phyloP scores from a whole-genome alignment of 2,888 invertebrate species.

The Pecten maximus region DNA sequence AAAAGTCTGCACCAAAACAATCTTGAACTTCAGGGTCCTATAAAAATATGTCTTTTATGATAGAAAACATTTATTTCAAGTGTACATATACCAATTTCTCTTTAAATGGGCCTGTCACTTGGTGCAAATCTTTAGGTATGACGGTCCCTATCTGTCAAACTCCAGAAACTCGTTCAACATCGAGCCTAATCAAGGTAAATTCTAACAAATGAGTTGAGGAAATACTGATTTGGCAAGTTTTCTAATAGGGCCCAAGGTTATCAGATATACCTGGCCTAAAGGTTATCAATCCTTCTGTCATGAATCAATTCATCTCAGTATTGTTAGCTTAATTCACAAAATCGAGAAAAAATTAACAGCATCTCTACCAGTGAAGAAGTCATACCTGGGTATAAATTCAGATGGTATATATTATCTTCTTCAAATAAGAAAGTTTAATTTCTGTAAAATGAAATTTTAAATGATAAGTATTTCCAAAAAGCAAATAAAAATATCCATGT shows the following conservation, averaged over 20 bases:
- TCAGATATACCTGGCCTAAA: constrained; percentile 15
- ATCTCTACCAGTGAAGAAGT: no score
- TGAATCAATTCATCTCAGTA: not conserved
- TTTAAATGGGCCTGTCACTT: not conserved
- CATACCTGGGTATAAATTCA: no score
- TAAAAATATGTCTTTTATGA: not conserved
- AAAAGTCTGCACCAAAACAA: no score
- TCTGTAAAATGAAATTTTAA: not conserved
- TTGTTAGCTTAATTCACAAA: not conserved
- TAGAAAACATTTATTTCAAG: not conserved
- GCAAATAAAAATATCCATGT: not conserved
- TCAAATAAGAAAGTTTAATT: not conserved
- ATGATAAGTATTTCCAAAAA: not conserved
- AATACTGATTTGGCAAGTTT: constrained; percentile 32
- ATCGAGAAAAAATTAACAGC: not conserved
- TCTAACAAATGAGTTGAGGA: constrained; percentile 13
- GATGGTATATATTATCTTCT: not conserved
- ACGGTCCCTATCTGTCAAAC: not conserved
- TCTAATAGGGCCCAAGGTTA: not conserved
- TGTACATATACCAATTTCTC: not conserved
- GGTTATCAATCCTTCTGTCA: constrained; percentile 28
- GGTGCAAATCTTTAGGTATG: not conserved
- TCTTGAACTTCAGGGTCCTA: no score
- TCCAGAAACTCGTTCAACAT: not conserved
- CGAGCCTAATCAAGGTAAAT: not conserved